Evolutionary conservation across 2,113 vertebrate genomes (phyloP).

Genomic region (Mus pahari): DNA sequence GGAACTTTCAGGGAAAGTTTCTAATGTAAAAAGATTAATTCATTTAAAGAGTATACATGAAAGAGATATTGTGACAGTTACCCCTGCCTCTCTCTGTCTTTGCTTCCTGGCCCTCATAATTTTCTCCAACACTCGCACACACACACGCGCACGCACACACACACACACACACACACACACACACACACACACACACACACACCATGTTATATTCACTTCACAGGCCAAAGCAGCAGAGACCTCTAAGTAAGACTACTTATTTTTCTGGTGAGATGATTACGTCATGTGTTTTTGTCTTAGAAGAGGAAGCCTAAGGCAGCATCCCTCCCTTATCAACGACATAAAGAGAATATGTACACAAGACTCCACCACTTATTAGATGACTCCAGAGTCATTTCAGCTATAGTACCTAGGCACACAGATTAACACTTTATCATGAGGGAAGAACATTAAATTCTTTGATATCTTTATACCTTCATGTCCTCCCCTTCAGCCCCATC

Average conservation of each 20-base stretch:
- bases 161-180: too few species aligned
- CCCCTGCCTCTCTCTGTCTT: neutral
- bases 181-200: neutral
- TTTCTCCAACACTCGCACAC: neutral
- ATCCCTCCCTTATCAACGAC: neutral
- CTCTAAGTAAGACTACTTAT: neutral
- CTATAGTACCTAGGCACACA: too few species aligned
- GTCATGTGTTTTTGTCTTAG: neutral
- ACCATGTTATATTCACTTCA: neutral
- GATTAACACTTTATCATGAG: neutral
- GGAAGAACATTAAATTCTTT: neutral
- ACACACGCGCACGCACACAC: too few species aligned
- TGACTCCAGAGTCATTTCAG: too few species aligned
- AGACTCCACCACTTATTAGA: neutral
- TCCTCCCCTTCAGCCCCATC: neutral
- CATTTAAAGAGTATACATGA: neutral
- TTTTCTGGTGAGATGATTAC: neutral
- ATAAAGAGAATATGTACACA: neutral
- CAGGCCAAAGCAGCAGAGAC: neutral
- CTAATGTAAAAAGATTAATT: neutral
- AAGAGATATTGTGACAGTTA: neutral
- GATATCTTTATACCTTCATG: neutral
- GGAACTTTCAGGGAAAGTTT: neutral
- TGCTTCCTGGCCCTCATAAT: neutral
- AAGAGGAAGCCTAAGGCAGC: neutral